Base-by-base conservation (phyloP, 2,797 vertebrate genomes). In the Bradypodion ventrale region DNA sequence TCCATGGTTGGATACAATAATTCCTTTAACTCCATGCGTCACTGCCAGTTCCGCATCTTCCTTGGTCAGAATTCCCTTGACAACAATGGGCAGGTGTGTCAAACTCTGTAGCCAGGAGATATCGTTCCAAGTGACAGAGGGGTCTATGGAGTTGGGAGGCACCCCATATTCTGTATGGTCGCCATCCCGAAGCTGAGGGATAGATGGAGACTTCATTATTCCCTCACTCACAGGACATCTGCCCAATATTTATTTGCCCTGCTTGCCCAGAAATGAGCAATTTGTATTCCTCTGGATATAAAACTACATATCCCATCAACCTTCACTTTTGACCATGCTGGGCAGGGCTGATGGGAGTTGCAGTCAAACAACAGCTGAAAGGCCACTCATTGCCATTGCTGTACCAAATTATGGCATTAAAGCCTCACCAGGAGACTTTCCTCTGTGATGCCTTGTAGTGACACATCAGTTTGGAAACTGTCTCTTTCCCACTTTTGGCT, bases 1-100 rank as follows among this genome's bases (percentile, higher is more conserved):
- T 0, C 98, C 98, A 0, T 99, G 98, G 91, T 99, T 99, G 85
- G 98, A 99, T 88, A 99, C 98, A 1, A 99, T 96, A 95, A 99
- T 97, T 73, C 97, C 98, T 60, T 97, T 97, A 52, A 98, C 97
- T 0, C 97, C 97, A 0, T 99, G 97, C 76, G 96, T 96, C 93
- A 98, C 94, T 0, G 98, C 98, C 93, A 99, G 93, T 92, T 98
- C 97, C 0, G 98, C 98, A 23, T 99, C 98, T 94, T 99, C 98
- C 92, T 97, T 98, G 0, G 98, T 99, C 93, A 99, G 93, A 94
- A 99, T 98, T 68, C 98, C 98, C 94, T 99, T 99, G 92, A 99
- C 95, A 91, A 99, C 97, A 86, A 99, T 95, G 49, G 98, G 98
- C 88, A 99, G 93, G 21, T 60, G 91, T 35, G 98, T 98, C 88